Evolutionary conservation across 2,797 vertebrate species (phyloP), one percentile per base, ranked within the genome.

Genomic region (Sebastes hubbsi): DNA sequence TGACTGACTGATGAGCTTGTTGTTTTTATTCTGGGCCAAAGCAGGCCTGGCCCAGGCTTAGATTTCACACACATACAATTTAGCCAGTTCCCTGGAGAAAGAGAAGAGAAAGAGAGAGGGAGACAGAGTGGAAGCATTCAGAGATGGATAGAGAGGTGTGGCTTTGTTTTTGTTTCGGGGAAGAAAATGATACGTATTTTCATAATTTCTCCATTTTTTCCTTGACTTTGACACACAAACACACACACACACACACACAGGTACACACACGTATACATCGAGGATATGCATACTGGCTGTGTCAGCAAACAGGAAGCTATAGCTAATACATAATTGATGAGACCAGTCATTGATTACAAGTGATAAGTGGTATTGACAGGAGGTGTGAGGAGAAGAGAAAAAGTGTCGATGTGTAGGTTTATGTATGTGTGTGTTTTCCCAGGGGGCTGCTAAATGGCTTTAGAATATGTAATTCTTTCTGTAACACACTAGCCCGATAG

Each of bases 321-420:
- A 72, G 74, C 74, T 78, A 34, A 88, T 93, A 84, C 91, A 93
- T 92, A 86, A 92, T 91, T 91, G 86, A 95, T 92, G 91, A 92
- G 80, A 70, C 29, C 20, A 78, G 69, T 84, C 88, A 92, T 92
- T 92, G 92, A 93, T 94, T 83, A 89, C 42, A 88, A 80, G 90
- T 92, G 87, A 94, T 93, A 89, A 94, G 93, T 92, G 89, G 71
- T 89, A 92, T 94, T 94, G 93, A 91, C 93, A 91, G 72, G 84
- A 88, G 86, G 90, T 91, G 91, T 92, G 86, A 91, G 75, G 64
- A 83, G 77, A 73, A 16, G 72, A 82, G 82, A 69, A 80, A 85
- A 92, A 78, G 91, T 87, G 92, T 92, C 42, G 42, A 66, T 79
- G 75, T 87, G 80, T 79, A 87, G 77, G 67, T 82, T 85, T 78